phyloP scores from a whole-genome alignment of 1,140 invertebrate genomes.

The Sycobia sp. region DNA sequence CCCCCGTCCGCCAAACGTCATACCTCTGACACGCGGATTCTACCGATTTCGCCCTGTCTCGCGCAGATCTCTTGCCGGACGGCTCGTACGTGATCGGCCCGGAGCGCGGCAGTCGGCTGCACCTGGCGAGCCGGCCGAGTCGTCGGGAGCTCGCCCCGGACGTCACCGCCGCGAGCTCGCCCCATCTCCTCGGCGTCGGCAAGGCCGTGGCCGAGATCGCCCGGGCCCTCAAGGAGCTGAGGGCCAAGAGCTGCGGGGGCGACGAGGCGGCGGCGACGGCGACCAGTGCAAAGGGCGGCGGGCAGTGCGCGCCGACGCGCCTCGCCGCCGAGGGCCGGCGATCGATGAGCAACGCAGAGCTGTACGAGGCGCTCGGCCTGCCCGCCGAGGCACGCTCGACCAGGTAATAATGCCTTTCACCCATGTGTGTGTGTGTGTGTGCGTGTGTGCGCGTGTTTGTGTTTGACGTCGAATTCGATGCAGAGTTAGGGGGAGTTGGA shows the following conservation, averaged over 20 bases:
- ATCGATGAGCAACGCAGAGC: slow-evolving; percentile 41
- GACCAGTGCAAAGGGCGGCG: slow-evolving; percentile 36
- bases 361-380: slow-evolving; percentile 48
- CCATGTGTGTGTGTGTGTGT: too few relatives aligned
- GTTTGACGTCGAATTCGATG: too few relatives aligned
- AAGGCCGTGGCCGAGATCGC: slow-evolving; percentile 48
- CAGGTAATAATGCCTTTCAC: slow-evolving; percentile 32
- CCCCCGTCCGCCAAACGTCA: too few relatives aligned
- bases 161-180: slow-evolving; percentile 43
- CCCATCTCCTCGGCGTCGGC: slow-evolving; percentile 49
- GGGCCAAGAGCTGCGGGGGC: slow-evolving; percentile 39
- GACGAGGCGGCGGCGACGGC: slow-evolving; percentile 38
- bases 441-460: too few relatives aligned
- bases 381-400: slow-evolving; percentile 42
- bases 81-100: slow-evolving; percentile 50
- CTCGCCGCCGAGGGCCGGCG: slow-evolving; percentile 32
- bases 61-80: slow-evolving; percentile 42
- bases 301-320: slow-evolving; percentile 36
- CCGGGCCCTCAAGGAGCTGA: slow-evolving; percentile 38
- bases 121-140: too few relatives aligned
- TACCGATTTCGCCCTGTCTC: too few relatives aligned
- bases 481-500: too few relatives aligned
- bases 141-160: too few relatives aligned
- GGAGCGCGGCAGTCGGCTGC: too few relatives aligned
- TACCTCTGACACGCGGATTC: too few relatives aligned